Evolutionary conservation across 2,888 invertebrate species (phyloP).

Genomic region (Meta bourneti): DNA sequence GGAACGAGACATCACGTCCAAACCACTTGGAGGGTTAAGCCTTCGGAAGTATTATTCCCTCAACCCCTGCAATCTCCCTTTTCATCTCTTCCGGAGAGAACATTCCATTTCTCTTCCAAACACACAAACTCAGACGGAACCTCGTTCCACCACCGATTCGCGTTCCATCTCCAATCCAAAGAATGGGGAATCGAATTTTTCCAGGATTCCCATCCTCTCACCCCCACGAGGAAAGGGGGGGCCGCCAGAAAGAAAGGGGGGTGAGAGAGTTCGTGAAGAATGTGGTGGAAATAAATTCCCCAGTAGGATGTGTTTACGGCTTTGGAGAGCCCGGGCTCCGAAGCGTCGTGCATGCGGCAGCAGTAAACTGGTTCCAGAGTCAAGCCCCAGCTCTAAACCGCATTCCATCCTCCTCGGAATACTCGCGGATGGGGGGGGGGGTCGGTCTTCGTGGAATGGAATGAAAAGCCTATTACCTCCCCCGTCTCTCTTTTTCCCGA

Average conservation of each 20-base stretch:
- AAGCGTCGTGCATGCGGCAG: no score
- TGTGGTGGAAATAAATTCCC: constrained; percentile 52
- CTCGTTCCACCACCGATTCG: neutral
- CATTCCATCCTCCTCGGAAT: constrained; percentile 48
- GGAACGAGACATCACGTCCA: no score
- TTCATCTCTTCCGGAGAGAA: neutral
- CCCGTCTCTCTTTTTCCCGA: neutral
- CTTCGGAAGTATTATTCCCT: no score
- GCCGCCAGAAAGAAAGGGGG: neutral
- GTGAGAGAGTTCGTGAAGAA: constrained; percentile 22
- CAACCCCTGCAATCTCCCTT: neutral
- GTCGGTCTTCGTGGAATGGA: neutral
- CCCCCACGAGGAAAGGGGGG: neutral
- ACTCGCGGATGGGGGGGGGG: neutral
- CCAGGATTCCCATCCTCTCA: neutral
- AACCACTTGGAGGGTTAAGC: no score
- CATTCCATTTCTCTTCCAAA: neutral
- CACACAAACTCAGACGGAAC: constrained; percentile 7
- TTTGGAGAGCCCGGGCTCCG: neutral
- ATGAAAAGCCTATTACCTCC: constrained; percentile 24
- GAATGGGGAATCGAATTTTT: constrained; percentile 2
- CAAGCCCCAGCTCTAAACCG: constrained; percentile 9
- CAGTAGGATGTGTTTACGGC: constrained; percentile 53
- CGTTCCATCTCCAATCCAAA: neutral
- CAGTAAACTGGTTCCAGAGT: constrained; percentile 61